Percentiles rank a stretch among this genome's conserved stretches.
phyloP scores from a whole-genome alignment of 1,140 invertebrate genomes.

The Hormaphis cornu region DNA sequence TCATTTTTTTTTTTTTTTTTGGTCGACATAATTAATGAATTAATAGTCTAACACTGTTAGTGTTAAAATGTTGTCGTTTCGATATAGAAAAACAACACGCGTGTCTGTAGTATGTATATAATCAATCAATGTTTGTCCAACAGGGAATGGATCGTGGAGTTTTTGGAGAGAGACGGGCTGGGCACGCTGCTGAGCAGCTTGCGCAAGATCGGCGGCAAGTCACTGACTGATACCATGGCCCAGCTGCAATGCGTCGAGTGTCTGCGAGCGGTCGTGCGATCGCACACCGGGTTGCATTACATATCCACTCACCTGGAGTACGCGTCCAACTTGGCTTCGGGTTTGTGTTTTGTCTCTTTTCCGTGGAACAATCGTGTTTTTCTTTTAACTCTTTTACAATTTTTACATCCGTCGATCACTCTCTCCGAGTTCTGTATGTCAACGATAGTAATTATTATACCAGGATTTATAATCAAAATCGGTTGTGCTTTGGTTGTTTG shows the following conservation, averaged over 20 bases:
- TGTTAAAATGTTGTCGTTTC: too few species aligned
- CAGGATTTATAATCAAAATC: too few species aligned
- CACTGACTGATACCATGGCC: constrained; percentile 43
- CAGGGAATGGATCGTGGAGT: constrained; percentile 46
- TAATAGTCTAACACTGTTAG: too few species aligned
- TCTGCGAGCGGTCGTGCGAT: constrained; percentile 47
- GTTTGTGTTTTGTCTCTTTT: neutral
- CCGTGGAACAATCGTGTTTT: neutral
- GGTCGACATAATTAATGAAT: too few species aligned
- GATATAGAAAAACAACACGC: too few species aligned
- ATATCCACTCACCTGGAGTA: constrained; percentile 43
- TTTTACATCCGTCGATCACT: neutral
- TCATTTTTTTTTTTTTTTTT: too few species aligned
- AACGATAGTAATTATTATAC: too few species aligned
- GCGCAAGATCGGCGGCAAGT: constrained; percentile 39
- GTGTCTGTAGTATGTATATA: too few species aligned
- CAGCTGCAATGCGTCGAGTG: constrained; percentile 46
- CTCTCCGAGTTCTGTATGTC: too few species aligned
- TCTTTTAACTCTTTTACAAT: neutral
- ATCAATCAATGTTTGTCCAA: too few species aligned
- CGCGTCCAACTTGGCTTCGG: constrained; percentile 8
- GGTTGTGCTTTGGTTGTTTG: too few species aligned
- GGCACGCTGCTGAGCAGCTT: constrained; percentile 45
- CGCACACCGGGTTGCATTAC: constrained; percentile 45
- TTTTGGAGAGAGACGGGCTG: constrained; percentile 45